Percentiles rank a stretch among this genome's conserved stretches.
These are phyloP conservation scores for Chelidonichthys spinosus DNA, from an alignment of 2,797 vertebrate genomes.

Conservation along the genomic window DNA sequence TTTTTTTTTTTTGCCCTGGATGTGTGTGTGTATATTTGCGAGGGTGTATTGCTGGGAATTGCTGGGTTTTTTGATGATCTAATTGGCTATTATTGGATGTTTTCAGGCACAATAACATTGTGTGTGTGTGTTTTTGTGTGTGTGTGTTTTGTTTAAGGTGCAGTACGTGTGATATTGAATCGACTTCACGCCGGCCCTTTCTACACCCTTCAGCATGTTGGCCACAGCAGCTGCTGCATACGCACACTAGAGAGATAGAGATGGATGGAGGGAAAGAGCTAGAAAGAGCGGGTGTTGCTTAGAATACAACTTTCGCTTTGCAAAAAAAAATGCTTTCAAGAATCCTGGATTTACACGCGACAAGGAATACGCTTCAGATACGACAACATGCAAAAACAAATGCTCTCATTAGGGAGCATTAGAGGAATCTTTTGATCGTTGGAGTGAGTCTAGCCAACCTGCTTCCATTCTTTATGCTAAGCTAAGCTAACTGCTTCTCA, in stretches of 20 bases:
- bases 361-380: background rate
- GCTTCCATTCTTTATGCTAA: background rate
- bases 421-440: background rate
- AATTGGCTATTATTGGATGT: constrained; percentile 85
- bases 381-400: background rate
- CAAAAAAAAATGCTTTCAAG: background rate
- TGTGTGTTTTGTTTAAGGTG: constrained; percentile 75
- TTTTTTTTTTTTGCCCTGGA: constrained; percentile 50
- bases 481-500: background rate
- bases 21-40: constrained; percentile 70
- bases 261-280: constrained; percentile 23
- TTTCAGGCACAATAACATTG: constrained; percentile 76
- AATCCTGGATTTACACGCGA: constrained; percentile 2
- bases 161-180: constrained; percentile 71
- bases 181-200: constrained; percentile 48
- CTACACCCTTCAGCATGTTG: constrained; percentile 64
- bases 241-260: constrained; percentile 38
- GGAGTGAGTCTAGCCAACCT: background rate
- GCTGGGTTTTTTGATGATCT: constrained; percentile 78
- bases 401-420: background rate
- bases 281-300: constrained; percentile 9
- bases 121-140: constrained; percentile 34
- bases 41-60: constrained; percentile 70
- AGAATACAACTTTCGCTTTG: constrained; percentile 25
- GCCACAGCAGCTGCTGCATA: constrained; percentile 54